Conservation (phyloP, 2,797 vertebrate species). For the Lutra lutra region DNA sequence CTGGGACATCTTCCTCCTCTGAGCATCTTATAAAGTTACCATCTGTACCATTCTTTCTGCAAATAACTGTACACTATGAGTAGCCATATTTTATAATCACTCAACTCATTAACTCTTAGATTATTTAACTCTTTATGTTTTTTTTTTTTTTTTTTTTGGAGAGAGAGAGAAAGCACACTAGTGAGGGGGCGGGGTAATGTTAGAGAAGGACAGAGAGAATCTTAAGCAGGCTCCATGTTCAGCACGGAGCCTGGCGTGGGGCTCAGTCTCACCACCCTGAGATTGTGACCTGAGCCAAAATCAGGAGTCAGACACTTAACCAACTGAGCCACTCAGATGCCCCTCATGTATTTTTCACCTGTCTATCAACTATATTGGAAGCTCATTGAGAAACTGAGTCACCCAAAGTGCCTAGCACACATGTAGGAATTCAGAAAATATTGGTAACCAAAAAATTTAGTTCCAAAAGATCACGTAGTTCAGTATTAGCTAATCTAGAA, state of each 20-base stretch:
- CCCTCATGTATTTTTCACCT: background rate
- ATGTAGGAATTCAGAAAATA: conserved; percentile 36
- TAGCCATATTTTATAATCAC: conserved; percentile 13
- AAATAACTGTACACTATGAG: background rate
- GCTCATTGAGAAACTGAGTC: background rate
- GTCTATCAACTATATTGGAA: background rate
- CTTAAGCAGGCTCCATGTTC: background rate
- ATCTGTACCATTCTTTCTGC: background rate
- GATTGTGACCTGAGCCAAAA: background rate
- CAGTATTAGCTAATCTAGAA: conserved; percentile 51
- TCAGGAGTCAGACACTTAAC: background rate
- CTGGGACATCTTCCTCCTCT: background rate
- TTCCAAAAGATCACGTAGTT: background rate
- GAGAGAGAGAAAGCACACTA: background rate
- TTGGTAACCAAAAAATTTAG: conserved; percentile 1
- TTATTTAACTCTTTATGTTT: conserved; percentile 42
- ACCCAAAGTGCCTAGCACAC: background rate
- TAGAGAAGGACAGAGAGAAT: background rate
- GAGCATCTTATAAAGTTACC: background rate
- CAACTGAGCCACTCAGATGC: background rate
- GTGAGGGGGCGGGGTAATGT: background rate
- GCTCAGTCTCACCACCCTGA: background rate
- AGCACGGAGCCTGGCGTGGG: background rate
- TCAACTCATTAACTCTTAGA: background rate
- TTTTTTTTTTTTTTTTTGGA: background rate